These are phyloP conservation scores for Conger conger DNA, from an alignment of 2,113 vertebrate genomes.

Conservation along the genomic window DNA sequence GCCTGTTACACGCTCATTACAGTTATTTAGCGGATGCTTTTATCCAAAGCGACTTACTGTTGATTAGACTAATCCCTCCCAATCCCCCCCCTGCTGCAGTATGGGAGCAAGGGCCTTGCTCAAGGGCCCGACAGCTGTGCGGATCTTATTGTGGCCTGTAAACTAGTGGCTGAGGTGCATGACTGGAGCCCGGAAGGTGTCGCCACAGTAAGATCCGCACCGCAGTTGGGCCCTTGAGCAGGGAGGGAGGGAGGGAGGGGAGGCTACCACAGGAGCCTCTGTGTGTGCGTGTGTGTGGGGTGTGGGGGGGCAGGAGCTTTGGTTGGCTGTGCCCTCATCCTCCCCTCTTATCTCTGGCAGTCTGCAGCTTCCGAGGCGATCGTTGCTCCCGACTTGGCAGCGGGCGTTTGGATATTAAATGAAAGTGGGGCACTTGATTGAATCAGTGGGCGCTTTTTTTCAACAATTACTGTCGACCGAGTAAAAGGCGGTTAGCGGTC, in stretches of 20 bases:
- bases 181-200: no score
- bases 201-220: no score
- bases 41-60: no score
- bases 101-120: no score
- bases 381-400: background rate
- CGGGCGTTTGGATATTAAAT: background rate
- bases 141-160: no score
- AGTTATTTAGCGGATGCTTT: no score
- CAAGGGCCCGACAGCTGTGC: no score
- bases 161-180: no score
- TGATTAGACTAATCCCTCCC: no score
- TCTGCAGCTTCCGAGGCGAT: conserved; percentile 1
- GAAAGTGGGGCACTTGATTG: conserved; percentile 2
- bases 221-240: no score
- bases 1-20: no score
- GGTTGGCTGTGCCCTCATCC: conserved; percentile 16
- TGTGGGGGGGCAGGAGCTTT: conserved; percentile 38
- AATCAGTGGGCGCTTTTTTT: conserved; percentile 21
- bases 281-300: conserved; percentile 32
- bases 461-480: conserved; percentile 1
- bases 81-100: no score
- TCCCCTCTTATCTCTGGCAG: background rate
- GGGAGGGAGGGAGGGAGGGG: conserved; percentile 23
- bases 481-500: conserved; percentile 15
- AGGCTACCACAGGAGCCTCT: conserved; percentile 26